Evolutionary conservation across 2,113 vertebrate species (phyloP).

Genomic region (Rana temporaria): DNA sequence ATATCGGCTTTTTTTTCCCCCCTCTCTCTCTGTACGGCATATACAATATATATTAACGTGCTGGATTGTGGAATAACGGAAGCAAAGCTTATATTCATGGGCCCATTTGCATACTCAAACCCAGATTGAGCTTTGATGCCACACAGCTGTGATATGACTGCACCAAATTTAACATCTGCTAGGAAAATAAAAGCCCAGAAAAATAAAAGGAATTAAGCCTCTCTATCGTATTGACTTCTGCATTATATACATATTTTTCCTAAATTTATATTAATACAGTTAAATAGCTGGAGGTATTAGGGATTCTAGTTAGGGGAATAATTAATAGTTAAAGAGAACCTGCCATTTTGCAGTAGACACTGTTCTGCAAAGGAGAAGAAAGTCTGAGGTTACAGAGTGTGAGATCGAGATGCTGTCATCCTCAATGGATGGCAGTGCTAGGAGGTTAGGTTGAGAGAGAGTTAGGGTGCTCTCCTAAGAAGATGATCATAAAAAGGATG

Average conservation of each 20-base stretch:
- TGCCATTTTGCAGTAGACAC: no score
- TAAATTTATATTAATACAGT: constrained; percentile 23
- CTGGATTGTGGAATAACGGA: constrained; percentile 48
- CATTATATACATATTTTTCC: constrained; percentile 42
- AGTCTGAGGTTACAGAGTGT: no score
- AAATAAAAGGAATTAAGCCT: constrained; percentile 54
- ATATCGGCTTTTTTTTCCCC: constrained; percentile 50
- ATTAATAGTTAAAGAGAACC: no score
- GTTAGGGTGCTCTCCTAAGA: no score
- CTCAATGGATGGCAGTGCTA: no score
- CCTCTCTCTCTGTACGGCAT: constrained; percentile 10
- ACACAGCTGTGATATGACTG: constrained; percentile 58
- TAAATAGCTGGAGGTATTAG: constrained; percentile 13
- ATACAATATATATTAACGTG: constrained; percentile 50
- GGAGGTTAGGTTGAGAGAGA: no score
- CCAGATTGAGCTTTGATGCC: constrained; percentile 55
- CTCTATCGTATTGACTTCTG: constrained; percentile 44
- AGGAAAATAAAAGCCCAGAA: constrained; percentile 50
- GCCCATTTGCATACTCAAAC: constrained; percentile 55
- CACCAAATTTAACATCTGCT: constrained; percentile 59
- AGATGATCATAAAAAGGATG: no score
- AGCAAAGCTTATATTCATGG: constrained; percentile 53
- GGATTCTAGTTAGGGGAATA: background rate
- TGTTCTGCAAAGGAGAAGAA: no score
- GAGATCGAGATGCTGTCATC: no score